Evolutionary conservation across 2,113 vertebrate species (phyloP).

Genomic region (Gadus chalcogrammus): DNA sequence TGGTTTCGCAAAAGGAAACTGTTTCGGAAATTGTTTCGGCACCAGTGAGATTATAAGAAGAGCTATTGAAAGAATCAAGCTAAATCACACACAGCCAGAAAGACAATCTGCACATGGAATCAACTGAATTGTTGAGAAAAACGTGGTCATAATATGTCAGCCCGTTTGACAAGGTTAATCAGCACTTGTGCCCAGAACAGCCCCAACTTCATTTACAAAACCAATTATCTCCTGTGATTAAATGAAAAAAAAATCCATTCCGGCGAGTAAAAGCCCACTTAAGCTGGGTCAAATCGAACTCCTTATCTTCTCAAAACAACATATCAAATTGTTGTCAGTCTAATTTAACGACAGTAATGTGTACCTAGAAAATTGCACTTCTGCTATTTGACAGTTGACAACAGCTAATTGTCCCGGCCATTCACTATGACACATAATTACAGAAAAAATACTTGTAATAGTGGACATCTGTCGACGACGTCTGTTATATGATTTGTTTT

Average conservation of each 20-base stretch:
- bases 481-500: neutral
- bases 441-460: slow-evolving; percentile 28
- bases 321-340: slow-evolving; percentile 48
- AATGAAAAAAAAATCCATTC: slow-evolving; percentile 30
- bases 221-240: slow-evolving; percentile 66
- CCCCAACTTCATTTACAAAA: slow-evolving; percentile 47
- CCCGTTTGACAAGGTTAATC: slow-evolving; percentile 58
- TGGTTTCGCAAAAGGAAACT: no score
- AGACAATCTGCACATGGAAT: neutral
- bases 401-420: slow-evolving; percentile 64
- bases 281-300: slow-evolving; percentile 59
- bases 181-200: slow-evolving; percentile 18
- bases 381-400: slow-evolving; percentile 61
- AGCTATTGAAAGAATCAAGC: no score
- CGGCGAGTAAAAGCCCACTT: slow-evolving; percentile 52
- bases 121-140: slow-evolving; percentile 15
- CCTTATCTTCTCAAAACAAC: slow-evolving; percentile 55
- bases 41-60: no score
- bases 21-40: no score
- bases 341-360: slow-evolving; percentile 59
- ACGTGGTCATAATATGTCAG: slow-evolving; percentile 44
- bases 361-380: slow-evolving; percentile 66
- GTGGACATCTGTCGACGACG: no score
- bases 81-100: neutral
- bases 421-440: slow-evolving; percentile 43